Base-by-base conservation (phyloP, 2,113 vertebrate species). In the Pseudorasbora parva region DNA sequence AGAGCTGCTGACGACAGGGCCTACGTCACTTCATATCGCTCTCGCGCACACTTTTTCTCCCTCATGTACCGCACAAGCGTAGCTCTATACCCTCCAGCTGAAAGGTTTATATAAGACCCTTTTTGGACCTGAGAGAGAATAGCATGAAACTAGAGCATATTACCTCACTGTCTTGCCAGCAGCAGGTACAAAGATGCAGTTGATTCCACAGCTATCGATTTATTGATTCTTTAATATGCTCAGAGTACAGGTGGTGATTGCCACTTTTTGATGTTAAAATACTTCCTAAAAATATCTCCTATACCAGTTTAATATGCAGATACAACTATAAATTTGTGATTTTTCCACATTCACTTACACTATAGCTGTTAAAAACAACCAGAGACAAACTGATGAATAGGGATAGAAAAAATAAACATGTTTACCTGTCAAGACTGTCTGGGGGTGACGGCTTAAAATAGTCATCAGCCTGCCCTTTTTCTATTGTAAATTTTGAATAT, bases 71-170 rank as follows among this genome's bases (percentile, higher is more conserved):
- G 49, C 82, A 60, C 69, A 81, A 43, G 47, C 33, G 3, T 56
- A 59, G 8, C 59, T 66, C 25, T 51, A 12, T 68, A 71, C 54
- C 86, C 56, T 33, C 21, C 27, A 51, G 86, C 85, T 64, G 23
- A 71, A 76, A 30, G 64, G 23, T 86, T 86, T 86, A 86, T 73
- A 54, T 86, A 86, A 82, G 81, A 72, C 51, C 37, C 41, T 75
- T 85, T 76, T n/a, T 45, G n/a, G 49, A 66, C 41, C 60, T 59
- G n/a, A 75, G 27, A 82, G 49, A 71, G 72, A 60, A 81, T 54
- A 57, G 37, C 30, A 57, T 68, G 19, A 57, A 82, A 81, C n/a
- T 73, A 74, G 17, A 85, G 60, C 74, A 64, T 76, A 75, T 82
- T 76, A 25, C 60, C 74, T 51, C 23, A 73, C 41, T 51, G 23